Evolutionary conservation across 2,113 vertebrate species (phyloP).

Genomic region (Pluvianellus socialis): DNA sequence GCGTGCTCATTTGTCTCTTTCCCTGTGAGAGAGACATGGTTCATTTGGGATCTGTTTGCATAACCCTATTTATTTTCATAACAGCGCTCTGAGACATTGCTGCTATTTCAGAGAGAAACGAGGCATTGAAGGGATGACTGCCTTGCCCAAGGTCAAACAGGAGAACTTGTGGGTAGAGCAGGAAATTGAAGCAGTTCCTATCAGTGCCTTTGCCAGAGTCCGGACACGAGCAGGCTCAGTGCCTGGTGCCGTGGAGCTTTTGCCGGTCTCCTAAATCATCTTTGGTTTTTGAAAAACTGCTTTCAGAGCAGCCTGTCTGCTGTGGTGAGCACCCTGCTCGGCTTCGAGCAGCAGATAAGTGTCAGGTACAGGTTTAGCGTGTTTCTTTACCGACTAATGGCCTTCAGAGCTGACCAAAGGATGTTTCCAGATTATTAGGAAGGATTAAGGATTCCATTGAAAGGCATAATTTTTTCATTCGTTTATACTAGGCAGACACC

Average conservation of each 20-base stretch:
- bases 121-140: not conserved
- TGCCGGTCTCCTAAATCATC: accelerated
- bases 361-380: accelerated
- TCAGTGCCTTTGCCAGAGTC: not conserved
- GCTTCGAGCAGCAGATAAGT: accelerated
- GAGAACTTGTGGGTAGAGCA: not conserved
- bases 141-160: not conserved
- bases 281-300: not conserved
- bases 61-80: not conserved
- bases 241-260: not conserved
- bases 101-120: not conserved
- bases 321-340: not conserved
- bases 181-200: not conserved
- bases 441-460: not conserved
- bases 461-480: not conserved
- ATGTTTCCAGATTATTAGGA: not conserved
- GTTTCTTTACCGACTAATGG: not conserved
- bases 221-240: not conserved
- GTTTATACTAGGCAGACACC: not conserved
- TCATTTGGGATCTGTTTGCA: not conserved
- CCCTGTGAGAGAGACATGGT: not conserved
- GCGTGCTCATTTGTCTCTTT: not conserved
- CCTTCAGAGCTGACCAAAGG: not conserved
- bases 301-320: not conserved
- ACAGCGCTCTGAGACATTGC: not conserved